Evolutionary conservation across 2,888 invertebrate species (phyloP), one percentile per base, ranked within the genome.

Genomic region (Tiphia femorata): DNA sequence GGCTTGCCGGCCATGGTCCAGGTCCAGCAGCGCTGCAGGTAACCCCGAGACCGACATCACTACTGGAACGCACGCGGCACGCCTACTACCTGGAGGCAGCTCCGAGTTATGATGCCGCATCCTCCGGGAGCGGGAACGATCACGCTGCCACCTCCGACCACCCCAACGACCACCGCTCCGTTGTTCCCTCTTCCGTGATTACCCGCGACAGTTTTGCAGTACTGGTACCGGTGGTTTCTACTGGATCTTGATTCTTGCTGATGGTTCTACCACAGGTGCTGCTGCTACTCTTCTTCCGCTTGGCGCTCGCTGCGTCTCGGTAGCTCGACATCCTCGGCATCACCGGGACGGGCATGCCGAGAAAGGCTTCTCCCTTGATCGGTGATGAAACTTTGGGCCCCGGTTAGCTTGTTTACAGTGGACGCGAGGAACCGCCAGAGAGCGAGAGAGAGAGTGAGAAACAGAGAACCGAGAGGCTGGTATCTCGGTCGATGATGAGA

Each of bases 1-100:
- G 91, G 89, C 90, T 91, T 90, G 87, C 89, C 89, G 86, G 90
- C 89, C 90, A 91, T 91, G 86, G 87, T 89, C 84, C 82, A 81
- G 82, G 79, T 84, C 82, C 81, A 82, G 81, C 79, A 77, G 81
- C 68, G 77, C 77, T 75, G 75, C 75, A 73, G 72, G 73, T 69
- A 72, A 68, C 76, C 78, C 73, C 87, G 76, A 86, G 87, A 87
- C 87, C 88, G 83, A 89, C 90, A 90, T 90, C 90, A 90, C n/a
- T n/a, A 33, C 89, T 88, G 88, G 86, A 85, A 84, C 85, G 84
- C 84, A 81, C 82, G 78, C 82, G 85, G 85, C 84, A 75, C 77
- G 75, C 78, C 80, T 77, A 80, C 78, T n/a, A n/a, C 33, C 73
- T 63, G 61, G 64, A 69, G 68, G 67, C 64, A 71, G 75, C 77